Evolutionary conservation across 2,797 vertebrate species (phyloP).

Genomic region (Tragopan temminckii): DNA sequence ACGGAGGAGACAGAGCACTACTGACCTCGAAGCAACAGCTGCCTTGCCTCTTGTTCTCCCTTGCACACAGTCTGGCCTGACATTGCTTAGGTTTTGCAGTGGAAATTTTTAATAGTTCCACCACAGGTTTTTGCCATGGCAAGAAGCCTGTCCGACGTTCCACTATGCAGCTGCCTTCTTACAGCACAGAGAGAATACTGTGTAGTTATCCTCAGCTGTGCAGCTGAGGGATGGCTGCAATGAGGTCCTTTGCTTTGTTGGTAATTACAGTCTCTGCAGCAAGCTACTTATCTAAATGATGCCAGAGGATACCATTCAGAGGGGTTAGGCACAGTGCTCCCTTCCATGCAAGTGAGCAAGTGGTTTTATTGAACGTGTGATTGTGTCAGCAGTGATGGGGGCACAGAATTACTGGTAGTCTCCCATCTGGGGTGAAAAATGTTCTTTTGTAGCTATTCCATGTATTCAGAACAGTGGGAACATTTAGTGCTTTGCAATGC

Average conservation of each 20-base stretch:
- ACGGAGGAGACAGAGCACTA: not conserved
- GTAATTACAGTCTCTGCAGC: not conserved
- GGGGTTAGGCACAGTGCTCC: not conserved
- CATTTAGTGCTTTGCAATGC: not conserved
- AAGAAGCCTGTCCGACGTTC: not conserved
- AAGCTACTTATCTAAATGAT: not conserved
- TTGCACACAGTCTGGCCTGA: rapidly evolving
- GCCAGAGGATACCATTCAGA: not conserved
- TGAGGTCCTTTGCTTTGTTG: not conserved
- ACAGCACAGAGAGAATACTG: not conserved
- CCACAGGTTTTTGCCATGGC: not conserved
- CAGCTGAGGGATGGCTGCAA: not conserved
- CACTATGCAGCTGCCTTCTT: not conserved
- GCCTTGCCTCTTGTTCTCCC: not conserved
- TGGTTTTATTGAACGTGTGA: not conserved
- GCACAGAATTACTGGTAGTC: not conserved
- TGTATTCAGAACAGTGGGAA: not conserved
- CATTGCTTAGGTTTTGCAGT: not conserved
- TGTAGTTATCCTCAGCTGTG: not conserved
- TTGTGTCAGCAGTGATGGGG: not conserved
- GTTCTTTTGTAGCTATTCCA: not conserved
- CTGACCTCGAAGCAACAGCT: slow-evolving; percentile 34
- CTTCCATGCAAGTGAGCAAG: not conserved
- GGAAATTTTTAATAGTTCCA: not conserved
- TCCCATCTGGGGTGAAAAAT: slow-evolving; percentile 3